Evolutionary conservation across 2,888 invertebrate genomes (phyloP).

Genomic region (Pecten maximus): DNA sequence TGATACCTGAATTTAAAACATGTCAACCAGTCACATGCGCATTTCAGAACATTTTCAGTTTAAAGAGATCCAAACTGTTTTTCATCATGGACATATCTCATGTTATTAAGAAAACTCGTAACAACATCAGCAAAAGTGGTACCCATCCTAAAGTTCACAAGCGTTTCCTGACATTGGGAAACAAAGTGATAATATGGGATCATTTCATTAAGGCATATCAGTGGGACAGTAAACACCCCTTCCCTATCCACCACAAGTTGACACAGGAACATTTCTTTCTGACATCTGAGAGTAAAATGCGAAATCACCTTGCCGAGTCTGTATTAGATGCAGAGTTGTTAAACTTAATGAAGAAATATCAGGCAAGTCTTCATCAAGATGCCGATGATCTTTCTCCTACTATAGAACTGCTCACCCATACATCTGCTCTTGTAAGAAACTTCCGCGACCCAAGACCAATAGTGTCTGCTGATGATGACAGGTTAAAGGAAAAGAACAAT

Average conservation of each 20-base stretch:
- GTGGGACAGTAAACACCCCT: conserved; percentile 55
- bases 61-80: not conserved
- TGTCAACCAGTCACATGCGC: conserved; percentile 45
- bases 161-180: too few relatives aligned
- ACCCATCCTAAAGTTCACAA: not conserved
- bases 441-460: too few relatives aligned
- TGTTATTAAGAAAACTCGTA: conserved; percentile 55
- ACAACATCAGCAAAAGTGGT: conserved; percentile 59
- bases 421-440: too few relatives aligned
- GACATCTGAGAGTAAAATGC: conserved; percentile 57
- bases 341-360: conserved; percentile 58
- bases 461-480: too few relatives aligned
- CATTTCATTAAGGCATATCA: conserved; percentile 54
- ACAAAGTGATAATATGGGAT: conserved; percentile 52
- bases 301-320: conserved; percentile 59
- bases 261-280: conserved; percentile 56
- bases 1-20: too few relatives aligned
- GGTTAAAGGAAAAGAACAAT: conserved; percentile 43
- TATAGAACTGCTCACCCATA: too few relatives aligned
- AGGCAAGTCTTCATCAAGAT: too few relatives aligned
- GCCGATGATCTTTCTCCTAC: too few relatives aligned
- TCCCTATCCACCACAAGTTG: conserved; percentile 54
- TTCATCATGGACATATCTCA: conserved; percentile 55
- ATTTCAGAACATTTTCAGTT: conserved; percentile 40
- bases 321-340: conserved; percentile 56